A percentile compares a stretch with the other conserved stretches of the same genome.
phyloP scores from a whole-genome alignment of 2,113 vertebrate genomes.

The Nematolebias whitei region DNA sequence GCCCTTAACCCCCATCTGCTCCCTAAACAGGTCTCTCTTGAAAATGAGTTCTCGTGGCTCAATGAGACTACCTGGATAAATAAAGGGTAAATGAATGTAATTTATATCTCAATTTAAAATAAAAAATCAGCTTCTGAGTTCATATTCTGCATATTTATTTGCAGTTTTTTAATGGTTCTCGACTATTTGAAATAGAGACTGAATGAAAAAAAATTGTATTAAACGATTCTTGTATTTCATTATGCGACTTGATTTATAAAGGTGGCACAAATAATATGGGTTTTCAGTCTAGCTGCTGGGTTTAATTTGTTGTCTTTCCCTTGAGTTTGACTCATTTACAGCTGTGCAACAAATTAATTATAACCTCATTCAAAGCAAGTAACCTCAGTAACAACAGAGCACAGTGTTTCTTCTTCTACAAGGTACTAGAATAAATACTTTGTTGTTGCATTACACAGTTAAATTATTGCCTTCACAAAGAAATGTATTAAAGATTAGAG shows the following conservation, averaged over 20 bases:
- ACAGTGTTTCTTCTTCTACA: background rate
- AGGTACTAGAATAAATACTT: constrained; percentile 9
- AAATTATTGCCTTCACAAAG: background rate
- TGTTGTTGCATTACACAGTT: background rate
- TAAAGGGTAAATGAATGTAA: too few species aligned
- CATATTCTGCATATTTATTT: background rate
- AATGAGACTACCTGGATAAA: too few species aligned
- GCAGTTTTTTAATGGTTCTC: background rate
- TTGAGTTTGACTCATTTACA: constrained; percentile 35
- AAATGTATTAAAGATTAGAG: too few species aligned
- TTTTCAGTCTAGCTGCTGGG: constrained; percentile 26
- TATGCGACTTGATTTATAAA: constrained; percentile 6
- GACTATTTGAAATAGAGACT: background rate
- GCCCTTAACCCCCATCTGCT: too few species aligned
- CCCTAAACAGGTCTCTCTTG: too few species aligned
- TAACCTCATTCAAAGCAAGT: constrained; percentile 20
- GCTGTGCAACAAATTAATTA: constrained; percentile 11
- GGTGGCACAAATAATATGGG: constrained; percentile 11
- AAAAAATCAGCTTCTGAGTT: background rate
- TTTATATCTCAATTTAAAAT: background rate
- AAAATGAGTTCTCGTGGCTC: too few species aligned
- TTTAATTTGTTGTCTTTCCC: constrained; percentile 49
- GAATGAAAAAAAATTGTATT: background rate
- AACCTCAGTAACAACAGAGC: constrained; percentile 7
- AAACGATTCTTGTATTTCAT: constrained; percentile 6